These are phyloP conservation scores for Cephalopachus bancanus DNA, from an alignment of 2,797 vertebrate genomes.

Conservation along the genomic window DNA sequence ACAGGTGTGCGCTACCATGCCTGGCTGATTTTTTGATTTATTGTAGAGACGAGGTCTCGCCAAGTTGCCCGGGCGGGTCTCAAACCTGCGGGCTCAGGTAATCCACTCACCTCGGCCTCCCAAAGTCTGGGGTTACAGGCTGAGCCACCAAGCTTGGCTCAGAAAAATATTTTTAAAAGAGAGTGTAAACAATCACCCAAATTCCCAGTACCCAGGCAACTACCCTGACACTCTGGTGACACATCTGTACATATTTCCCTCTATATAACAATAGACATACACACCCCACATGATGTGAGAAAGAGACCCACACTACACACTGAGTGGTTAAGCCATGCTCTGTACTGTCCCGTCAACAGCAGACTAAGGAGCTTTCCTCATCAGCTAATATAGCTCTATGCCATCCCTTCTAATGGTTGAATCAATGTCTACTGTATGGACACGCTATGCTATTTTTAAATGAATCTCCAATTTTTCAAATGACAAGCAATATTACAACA, in stretches of 20 bases:
- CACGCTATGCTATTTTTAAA: not conserved
- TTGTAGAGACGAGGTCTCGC: too few species aligned
- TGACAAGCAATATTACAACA: not conserved
- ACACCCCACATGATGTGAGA: accelerated
- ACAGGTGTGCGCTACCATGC: too few species aligned
- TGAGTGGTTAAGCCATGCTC: accelerated
- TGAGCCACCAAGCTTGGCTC: too few species aligned
- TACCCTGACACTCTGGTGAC: not conserved
- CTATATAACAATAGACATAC: not conserved
- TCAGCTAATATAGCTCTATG: not conserved
- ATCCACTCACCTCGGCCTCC: too few species aligned
- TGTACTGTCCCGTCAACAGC: accelerated
- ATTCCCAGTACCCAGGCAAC: not conserved
- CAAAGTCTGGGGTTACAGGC: too few species aligned
- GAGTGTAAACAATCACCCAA: not conserved
- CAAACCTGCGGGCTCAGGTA: too few species aligned
- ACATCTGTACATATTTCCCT: accelerated
- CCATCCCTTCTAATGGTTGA: not conserved
- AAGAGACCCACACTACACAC: accelerated
- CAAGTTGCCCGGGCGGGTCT: too few species aligned
- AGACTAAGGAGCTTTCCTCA: not conserved
- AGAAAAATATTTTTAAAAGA: not conserved
- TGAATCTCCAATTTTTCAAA: conserved; percentile 5
- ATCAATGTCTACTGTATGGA: not conserved
- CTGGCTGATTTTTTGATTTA: too few species aligned